These are phyloP conservation scores for Ochropleura leucogaster DNA, from an alignment of 2,888 invertebrate species.

Conservation along the genomic window DNA sequence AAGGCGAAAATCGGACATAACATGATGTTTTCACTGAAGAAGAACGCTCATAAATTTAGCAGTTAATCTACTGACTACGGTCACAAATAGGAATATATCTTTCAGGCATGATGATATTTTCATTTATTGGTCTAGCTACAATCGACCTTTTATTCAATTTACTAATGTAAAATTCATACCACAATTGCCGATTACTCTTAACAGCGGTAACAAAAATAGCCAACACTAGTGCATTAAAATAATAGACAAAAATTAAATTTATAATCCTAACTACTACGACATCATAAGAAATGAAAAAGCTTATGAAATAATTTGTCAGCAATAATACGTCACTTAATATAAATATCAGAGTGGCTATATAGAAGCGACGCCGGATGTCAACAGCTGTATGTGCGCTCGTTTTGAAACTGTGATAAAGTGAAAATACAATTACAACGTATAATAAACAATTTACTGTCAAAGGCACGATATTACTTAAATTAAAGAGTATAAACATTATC, in stretches of 20 bases:
- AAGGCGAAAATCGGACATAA: background rate
- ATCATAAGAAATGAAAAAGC: background rate
- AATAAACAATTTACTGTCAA: background rate
- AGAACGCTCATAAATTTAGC: background rate
- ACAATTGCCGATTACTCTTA: conserved; percentile 23
- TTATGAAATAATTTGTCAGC: background rate
- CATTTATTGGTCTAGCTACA: background rate
- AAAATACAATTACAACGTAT: conserved; percentile 9
- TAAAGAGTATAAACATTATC: background rate
- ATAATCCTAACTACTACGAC: no score
- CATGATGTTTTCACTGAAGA: background rate
- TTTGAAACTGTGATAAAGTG: background rate
- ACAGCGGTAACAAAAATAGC: background rate
- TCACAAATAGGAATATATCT: background rate
- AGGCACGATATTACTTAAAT: background rate
- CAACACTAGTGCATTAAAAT: background rate
- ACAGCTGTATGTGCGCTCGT: background rate
- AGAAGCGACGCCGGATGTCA: background rate
- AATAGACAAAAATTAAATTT: background rate
- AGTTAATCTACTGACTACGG: background rate
- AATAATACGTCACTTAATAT: background rate
- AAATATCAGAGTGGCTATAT: background rate
- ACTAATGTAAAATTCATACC: background rate
- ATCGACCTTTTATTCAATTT: background rate
- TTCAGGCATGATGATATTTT: background rate